Conservation (phyloP, 2,888 invertebrate species). For the Andrena fulva region DNA sequence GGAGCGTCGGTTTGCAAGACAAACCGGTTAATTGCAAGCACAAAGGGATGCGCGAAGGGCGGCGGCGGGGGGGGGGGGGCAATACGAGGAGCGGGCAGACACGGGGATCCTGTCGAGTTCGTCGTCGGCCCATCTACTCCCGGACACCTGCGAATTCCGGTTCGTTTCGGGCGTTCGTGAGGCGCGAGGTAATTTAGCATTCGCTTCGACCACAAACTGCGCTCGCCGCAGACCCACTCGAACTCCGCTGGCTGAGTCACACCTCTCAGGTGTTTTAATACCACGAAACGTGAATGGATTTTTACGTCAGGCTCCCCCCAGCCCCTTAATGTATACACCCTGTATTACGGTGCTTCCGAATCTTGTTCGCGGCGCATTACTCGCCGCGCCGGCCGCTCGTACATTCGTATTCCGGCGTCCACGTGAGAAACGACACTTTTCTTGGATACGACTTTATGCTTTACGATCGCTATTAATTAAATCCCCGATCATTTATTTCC, state of each 20-base stretch:
- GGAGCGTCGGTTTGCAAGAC: conserved; percentile 51
- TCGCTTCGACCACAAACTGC: conserved; percentile 50
- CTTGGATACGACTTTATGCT: conserved; percentile 4
- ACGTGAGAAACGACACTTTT: background rate
- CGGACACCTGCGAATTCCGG: conserved; percentile 66
- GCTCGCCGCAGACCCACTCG: conserved; percentile 29
- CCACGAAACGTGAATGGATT: conserved; percentile 48
- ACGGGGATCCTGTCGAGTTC: conserved; percentile 5
- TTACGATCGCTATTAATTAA: conserved; percentile 34
- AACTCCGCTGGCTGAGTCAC: conserved; percentile 8
- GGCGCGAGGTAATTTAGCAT: conserved; percentile 49
- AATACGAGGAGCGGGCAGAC: conserved; percentile 18
- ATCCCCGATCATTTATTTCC: background rate
- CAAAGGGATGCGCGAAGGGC: conserved; percentile 4
- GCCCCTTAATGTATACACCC: conserved; percentile 20
- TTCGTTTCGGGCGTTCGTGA: conserved; percentile 47
- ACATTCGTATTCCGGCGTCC: conserved; percentile 30
- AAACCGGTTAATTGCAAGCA: conserved; percentile 54
- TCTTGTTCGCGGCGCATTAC: conserved; percentile 39
- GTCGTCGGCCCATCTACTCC: conserved; percentile 26
- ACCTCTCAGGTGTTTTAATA: conserved; percentile 47
- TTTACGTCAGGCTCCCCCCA: conserved; percentile 11
- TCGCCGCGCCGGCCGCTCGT: conserved; percentile 14
- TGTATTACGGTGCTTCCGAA: conserved; percentile 38
- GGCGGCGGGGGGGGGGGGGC: background rate